A percentile compares a stretch with the other conserved stretches of the same genome.
These are phyloP conservation scores for Lophochroa leadbeateri DNA, from an alignment of 2,113 vertebrate species.

Conservation along the genomic window DNA sequence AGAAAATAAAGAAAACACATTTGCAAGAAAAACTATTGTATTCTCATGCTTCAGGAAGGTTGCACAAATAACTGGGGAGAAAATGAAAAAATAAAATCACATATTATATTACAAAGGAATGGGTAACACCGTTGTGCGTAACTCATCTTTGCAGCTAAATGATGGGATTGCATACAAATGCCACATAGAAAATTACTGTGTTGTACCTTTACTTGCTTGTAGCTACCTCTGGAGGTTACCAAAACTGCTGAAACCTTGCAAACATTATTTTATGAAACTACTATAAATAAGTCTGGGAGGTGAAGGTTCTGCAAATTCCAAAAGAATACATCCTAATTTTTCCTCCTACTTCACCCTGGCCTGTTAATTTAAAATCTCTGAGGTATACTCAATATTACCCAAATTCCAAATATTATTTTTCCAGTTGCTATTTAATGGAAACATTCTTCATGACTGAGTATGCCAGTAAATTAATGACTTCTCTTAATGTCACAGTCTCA, in stretches of 20 bases:
- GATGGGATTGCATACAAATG: neutral
- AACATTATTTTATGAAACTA: neutral
- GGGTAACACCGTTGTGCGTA: neutral
- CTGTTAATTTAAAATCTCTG: neutral
- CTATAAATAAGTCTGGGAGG: neutral
- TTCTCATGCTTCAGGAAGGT: neutral
- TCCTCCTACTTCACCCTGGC: neutral
- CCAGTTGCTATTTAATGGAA: neutral
- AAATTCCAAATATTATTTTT: conserved; percentile 17
- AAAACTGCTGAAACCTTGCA: neutral
- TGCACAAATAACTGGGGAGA: neutral
- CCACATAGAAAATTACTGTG: neutral
- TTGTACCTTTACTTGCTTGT: neutral
- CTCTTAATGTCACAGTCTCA: neutral
- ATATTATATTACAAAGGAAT: neutral
- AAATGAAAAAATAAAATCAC: neutral
- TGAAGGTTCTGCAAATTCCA: neutral
- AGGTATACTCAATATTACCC: neutral
- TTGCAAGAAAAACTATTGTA: neutral
- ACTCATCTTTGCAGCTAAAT: neutral
- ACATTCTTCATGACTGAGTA: neutral
- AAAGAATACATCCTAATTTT: neutral
- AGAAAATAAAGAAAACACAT: neutral
- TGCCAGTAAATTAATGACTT: neutral
- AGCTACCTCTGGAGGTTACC: neutral